Evolutionary conservation across 1,140 invertebrate species (phyloP).

Genomic region (Euwallacea similis): DNA sequence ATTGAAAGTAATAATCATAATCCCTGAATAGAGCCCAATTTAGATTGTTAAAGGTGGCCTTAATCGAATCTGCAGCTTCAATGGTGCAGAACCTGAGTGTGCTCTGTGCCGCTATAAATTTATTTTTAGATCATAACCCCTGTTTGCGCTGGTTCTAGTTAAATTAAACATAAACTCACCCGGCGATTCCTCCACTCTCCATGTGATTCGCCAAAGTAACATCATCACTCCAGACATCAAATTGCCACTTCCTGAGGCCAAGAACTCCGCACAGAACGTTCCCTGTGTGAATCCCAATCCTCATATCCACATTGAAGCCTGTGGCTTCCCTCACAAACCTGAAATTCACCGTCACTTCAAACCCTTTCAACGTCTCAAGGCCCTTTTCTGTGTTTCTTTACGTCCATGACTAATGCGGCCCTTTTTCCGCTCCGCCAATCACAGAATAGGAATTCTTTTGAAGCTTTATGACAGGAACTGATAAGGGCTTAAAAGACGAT

Average conservation of each 20-base stretch:
- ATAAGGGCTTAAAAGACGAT: too few species aligned
- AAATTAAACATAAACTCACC: conserved; percentile 63
- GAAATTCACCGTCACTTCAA: conserved; percentile 11
- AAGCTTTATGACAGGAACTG: too few species aligned
- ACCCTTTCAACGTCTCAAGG: too few species aligned
- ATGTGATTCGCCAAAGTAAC: conserved; percentile 96
- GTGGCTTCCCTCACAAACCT: conserved; percentile 87
- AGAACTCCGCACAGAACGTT: conserved; percentile 95
- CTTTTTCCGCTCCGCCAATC: too few species aligned
- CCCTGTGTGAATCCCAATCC: conserved; percentile 92
- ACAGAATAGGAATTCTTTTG: too few species aligned
- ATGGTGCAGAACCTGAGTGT: not conserved
- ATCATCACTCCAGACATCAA: conserved; percentile 98
- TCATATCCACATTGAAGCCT: conserved; percentile 90
- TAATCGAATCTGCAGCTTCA: conserved; percentile 2
- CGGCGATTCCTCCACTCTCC: conserved; percentile 93
- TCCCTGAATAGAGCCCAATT: not conserved
- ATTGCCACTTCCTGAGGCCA: conserved; percentile 96
- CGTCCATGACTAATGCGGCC: too few species aligned
- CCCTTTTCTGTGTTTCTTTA: too few species aligned
- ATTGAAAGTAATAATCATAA: not conserved
- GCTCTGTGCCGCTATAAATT: not conserved
- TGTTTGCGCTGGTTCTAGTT: not conserved
- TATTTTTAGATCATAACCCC: not conserved
- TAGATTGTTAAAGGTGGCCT: not conserved